Evolutionary conservation across 2,113 vertebrate species (phyloP).

Genomic region (Phalacrocorax aristotelis): DNA sequence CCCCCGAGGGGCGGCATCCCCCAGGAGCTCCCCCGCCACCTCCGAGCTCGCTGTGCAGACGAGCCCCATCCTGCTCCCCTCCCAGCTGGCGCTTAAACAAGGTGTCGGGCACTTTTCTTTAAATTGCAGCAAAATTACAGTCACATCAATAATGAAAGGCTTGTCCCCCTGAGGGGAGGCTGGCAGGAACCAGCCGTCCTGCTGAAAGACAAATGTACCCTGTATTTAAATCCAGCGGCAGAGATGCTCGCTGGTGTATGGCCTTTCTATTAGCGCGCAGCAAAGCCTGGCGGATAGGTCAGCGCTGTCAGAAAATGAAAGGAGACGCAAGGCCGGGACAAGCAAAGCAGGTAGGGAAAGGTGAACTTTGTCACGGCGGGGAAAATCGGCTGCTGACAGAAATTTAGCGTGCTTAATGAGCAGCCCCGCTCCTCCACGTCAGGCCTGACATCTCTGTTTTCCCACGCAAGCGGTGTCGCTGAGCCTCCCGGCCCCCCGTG

Average conservation of each 20-base stretch:
- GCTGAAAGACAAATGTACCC: conserved; percentile 26
- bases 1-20: not conserved
- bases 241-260: not conserved
- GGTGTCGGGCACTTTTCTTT: not conserved
- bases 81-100: not conserved
- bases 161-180: conserved; percentile 14
- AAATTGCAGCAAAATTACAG: conserved; percentile 20
- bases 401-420: not conserved
- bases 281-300: not conserved
- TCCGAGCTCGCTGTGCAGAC: no score
- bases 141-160: not conserved
- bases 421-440: not conserved
- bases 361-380: not conserved
- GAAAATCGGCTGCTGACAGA: not conserved
- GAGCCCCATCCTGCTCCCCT: not conserved
- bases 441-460: conserved; percentile 1
- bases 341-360: not conserved
- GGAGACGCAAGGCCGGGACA: not conserved
- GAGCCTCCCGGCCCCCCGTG: not conserved
- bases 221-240: not conserved
- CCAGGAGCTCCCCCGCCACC: not conserved
- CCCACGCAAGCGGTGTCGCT: fast-evolving
- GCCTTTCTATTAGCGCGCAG: not conserved
- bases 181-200: not conserved
- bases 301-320: not conserved